phyloP scores from a whole-genome alignment of 2,797 vertebrate genomes.

The Kryptopterus vitreolus region DNA sequence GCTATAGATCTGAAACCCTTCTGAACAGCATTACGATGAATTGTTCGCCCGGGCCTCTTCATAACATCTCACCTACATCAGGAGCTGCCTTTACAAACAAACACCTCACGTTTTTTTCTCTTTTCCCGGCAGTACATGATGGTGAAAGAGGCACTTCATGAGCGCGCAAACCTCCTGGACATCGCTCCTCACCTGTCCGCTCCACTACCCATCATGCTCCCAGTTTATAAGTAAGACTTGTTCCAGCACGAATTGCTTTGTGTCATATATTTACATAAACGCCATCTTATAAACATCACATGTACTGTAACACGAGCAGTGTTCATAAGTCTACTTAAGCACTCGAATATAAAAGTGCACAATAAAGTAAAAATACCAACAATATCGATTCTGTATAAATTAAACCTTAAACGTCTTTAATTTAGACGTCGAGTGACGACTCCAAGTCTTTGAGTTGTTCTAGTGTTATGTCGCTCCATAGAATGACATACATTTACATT shows the following conservation, averaged over 20 bases:
- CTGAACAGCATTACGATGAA: no score
- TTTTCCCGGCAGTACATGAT: constrained; percentile 88
- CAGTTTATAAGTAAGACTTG: constrained; percentile 90
- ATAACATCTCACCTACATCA: no score
- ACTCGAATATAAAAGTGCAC: neutral
- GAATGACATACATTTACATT: no score
- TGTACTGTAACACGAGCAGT: neutral
- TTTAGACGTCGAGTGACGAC: neutral
- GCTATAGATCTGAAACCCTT: no score
- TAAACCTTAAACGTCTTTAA: neutral
- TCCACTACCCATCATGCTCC: constrained; percentile 96
- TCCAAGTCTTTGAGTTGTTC: neutral
- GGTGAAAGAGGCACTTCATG: constrained; percentile 95
- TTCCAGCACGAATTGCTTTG: neutral
- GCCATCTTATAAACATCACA: neutral
- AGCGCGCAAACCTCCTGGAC: constrained; percentile 90
- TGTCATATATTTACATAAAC: neutral
- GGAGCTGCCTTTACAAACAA: no score
- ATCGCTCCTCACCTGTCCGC: constrained; percentile 93
- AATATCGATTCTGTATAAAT: neutral
- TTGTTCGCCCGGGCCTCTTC: no score
- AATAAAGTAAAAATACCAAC: no score
- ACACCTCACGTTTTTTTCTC: neutral
- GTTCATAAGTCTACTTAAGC: neutral
- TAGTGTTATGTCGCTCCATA: neutral